These are phyloP conservation scores for Caprella mutica DNA, from an alignment of 2,888 invertebrate genomes.

Conservation along the genomic window DNA sequence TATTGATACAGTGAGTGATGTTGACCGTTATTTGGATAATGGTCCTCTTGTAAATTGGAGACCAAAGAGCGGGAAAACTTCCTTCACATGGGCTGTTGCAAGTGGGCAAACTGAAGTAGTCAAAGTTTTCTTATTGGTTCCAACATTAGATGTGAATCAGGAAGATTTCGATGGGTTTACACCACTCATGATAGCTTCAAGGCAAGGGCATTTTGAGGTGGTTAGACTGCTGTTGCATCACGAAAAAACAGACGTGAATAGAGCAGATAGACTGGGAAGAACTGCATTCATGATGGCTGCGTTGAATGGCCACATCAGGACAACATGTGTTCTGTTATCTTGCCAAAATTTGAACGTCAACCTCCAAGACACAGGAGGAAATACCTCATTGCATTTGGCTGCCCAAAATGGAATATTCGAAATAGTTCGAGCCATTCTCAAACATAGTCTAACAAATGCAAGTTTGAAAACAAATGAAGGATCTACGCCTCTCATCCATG, in stretches of 20 bases:
- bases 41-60: constrained; percentile 32
- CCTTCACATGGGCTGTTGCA: constrained; percentile 30
- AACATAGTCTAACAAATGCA: constrained; percentile 16
- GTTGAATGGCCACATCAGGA: constrained; percentile 22
- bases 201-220: constrained; percentile 24
- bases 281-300: constrained; percentile 27
- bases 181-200: constrained; percentile 28
- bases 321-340: constrained; percentile 13
- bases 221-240: constrained; percentile 22
- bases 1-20: constrained; percentile 27
- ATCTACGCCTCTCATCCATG: constrained; percentile 19
- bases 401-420: constrained; percentile 24
- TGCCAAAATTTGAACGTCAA: constrained; percentile 23
- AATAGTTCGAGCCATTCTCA: constrained; percentile 19
- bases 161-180: constrained; percentile 25
- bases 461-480: constrained; percentile 20
- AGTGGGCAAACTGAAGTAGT: constrained; percentile 31
- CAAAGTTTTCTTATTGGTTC: constrained; percentile 27
- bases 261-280: constrained; percentile 16
- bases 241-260: constrained; percentile 14
- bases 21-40: constrained; percentile 26
- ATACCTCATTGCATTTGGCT: constrained; percentile 23
- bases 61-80: constrained; percentile 32
- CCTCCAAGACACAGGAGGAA: constrained; percentile 19
- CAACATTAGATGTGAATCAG: constrained; percentile 28